phyloP scores from a whole-genome alignment of 2,888 invertebrate genomes.

The Tortricodes alternella region DNA sequence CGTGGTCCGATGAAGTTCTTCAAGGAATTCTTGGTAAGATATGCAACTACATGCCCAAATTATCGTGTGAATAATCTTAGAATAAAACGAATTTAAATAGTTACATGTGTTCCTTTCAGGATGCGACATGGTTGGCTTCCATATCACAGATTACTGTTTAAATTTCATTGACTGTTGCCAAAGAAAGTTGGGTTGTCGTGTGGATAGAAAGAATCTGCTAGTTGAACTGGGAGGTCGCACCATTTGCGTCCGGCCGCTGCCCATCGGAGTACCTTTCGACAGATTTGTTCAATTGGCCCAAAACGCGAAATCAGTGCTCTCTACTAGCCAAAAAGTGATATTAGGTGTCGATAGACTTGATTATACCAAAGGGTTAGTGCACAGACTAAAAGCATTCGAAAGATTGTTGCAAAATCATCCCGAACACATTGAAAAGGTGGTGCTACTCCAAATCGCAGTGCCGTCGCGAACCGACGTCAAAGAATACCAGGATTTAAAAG shows the following conservation, averaged over 20 bases:
- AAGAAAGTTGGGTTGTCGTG: conserved; percentile 92
- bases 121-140: conserved; percentile 96
- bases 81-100: background rate
- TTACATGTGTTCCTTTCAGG: conserved; percentile 67
- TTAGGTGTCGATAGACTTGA: conserved; percentile 94
- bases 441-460: conserved; percentile 92
- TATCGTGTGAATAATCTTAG: background rate
- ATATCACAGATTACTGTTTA: conserved; percentile 94
- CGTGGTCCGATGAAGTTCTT: conserved; percentile 96
- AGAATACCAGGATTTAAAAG: conserved; percentile 94
- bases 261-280: conserved; percentile 95
- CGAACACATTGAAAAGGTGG: conserved; percentile 91
- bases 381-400: conserved; percentile 91
- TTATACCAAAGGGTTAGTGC: conserved; percentile 94
- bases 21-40: conserved; percentile 92
- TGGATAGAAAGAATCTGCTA: conserved; percentile 92
- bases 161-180: conserved; percentile 97
- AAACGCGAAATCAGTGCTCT: conserved; percentile 85
- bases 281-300: conserved; percentile 91
- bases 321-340: conserved; percentile 90
- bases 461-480: conserved; percentile 95
- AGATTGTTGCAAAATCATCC: conserved; percentile 91
- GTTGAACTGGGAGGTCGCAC: conserved; percentile 94
- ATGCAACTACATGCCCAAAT: background rate
- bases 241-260: conserved; percentile 91